phyloP scores from a whole-genome alignment of 1,140 invertebrate species.

The Zaprionus inermis region DNA sequence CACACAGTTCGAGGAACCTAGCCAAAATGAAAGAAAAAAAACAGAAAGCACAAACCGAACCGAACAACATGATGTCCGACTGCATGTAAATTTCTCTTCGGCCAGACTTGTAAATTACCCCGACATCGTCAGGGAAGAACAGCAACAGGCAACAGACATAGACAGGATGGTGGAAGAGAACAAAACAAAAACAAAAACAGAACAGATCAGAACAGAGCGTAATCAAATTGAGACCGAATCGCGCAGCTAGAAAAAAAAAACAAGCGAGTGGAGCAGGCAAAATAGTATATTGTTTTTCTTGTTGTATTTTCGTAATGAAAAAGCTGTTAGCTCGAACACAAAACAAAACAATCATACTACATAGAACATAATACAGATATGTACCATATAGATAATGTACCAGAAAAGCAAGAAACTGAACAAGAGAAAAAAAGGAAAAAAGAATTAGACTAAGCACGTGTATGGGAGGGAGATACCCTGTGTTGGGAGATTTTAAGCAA shows the following conservation, averaged over 20 bases:
- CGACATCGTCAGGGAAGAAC: slow-evolving; percentile 45
- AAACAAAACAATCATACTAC: slow-evolving; percentile 69
- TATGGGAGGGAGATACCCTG: slow-evolving; percentile 13
- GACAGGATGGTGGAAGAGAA: slow-evolving; percentile 28
- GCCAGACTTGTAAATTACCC: slow-evolving; percentile 72
- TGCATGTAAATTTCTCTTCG: slow-evolving; percentile 63
- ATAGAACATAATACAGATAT: slow-evolving; percentile 20
- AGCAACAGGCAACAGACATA: slow-evolving; percentile 22
- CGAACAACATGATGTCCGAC: slow-evolving; percentile 35
- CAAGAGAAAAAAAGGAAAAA: slow-evolving; percentile 37
- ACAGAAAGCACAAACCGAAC: slow-evolving; percentile 3
- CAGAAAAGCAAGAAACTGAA: slow-evolving; percentile 36
- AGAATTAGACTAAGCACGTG: neutral
- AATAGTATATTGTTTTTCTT: slow-evolving; percentile 28
- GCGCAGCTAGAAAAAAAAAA: slow-evolving; percentile 68
- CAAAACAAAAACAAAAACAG: slow-evolving; percentile 31
- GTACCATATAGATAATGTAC: slow-evolving; percentile 42
- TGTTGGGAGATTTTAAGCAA: neutral
- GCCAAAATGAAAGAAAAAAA: slow-evolving; percentile 2
- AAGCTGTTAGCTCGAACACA: slow-evolving; percentile 52
- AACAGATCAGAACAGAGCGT: slow-evolving; percentile 13
- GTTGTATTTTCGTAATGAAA: slow-evolving; percentile 68
- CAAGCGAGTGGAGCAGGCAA: slow-evolving; percentile 37
- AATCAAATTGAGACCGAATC: slow-evolving; percentile 59
- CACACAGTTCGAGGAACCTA: slow-evolving; percentile 46